These are phyloP conservation scores for Acrocyrtus sp. DNA, from an alignment of 2,888 invertebrate genomes.

Conservation along the genomic window DNA sequence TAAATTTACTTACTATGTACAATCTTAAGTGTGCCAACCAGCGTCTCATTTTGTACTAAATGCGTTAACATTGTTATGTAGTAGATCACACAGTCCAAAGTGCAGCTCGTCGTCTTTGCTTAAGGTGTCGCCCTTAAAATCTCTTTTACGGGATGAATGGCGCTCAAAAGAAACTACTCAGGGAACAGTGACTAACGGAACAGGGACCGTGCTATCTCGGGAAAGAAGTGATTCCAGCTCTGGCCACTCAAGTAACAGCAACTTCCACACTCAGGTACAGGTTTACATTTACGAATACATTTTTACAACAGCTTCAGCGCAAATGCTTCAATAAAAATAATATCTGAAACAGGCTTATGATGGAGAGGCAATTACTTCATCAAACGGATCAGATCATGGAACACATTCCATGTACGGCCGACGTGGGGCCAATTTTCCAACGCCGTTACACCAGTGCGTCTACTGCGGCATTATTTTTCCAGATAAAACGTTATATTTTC, in stretches of 20 bases:
- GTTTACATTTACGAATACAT: background rate
- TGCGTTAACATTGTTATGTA: background rate
- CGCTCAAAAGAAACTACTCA: slow-evolving; percentile 75
- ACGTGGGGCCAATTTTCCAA: slow-evolving; percentile 52
- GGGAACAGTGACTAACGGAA: slow-evolving; percentile 38
- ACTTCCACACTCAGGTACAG: slow-evolving; percentile 50
- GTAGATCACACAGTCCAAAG: slow-evolving; percentile 53
- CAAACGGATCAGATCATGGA: slow-evolving; percentile 56
- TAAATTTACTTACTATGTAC: background rate
- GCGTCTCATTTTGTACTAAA: too few species aligned
- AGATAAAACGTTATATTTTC: slow-evolving; percentile 94
- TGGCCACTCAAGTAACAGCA: slow-evolving; percentile 52
- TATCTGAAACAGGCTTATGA: slow-evolving; percentile 65
- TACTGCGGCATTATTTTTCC: slow-evolving; percentile 96
- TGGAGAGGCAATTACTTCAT: slow-evolving; percentile 64
- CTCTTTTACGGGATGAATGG: slow-evolving; percentile 85
- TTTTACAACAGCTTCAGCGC: background rate
- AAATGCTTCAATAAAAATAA: background rate
- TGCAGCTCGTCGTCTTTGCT: slow-evolving; percentile 60
- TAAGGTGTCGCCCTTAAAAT: slow-evolving; percentile 82
- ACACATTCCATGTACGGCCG: slow-evolving; percentile 59
- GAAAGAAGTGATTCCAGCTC: slow-evolving; percentile 53
- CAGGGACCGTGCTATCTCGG: slow-evolving; percentile 38
- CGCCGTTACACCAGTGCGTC: slow-evolving; percentile 73
- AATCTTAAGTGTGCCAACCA: too few species aligned